phyloP scores from a whole-genome alignment of 2,888 invertebrate species.

The Thelaira solivaga region DNA sequence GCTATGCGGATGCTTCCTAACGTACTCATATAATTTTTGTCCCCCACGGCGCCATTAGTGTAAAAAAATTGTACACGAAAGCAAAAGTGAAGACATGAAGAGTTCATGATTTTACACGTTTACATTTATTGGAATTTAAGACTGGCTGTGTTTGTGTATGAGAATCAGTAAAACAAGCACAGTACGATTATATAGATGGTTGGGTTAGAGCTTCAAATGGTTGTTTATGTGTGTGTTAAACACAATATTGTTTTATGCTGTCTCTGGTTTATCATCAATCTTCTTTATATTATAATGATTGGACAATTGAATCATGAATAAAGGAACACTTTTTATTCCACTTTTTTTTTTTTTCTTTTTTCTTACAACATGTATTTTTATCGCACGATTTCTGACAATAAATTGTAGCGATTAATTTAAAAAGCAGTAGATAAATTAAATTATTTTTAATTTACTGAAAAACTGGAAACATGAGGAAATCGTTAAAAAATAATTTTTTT shows the following conservation, averaged over 20 bases:
- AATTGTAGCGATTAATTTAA: constrained; percentile 9
- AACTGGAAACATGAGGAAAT: not conserved
- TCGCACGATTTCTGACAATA: not conserved
- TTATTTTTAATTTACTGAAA: not conserved
- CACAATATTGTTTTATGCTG: constrained; percentile 31
- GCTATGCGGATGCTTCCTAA: constrained; percentile 39
- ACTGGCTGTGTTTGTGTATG: not conserved
- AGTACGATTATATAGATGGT: no score
- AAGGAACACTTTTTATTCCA: not conserved
- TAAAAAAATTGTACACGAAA: constrained; percentile 31
- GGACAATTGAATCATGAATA: constrained; percentile 57
- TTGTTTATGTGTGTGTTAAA: constrained; percentile 16
- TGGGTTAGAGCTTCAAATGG: not conserved
- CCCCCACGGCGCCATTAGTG: constrained; percentile 58
- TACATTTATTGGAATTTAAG: constrained; percentile 37
- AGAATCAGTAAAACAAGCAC: no score
- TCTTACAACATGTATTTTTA: not conserved
- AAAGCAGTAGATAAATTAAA: not conserved
- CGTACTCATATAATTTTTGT: constrained; percentile 28
- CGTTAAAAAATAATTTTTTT: no score
- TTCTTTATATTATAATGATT: constrained; percentile 56
- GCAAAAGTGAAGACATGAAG: constrained; percentile 17
- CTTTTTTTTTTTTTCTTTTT: not conserved
- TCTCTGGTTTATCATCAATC: constrained; percentile 58
- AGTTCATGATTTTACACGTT: constrained; percentile 44